Conservation (phyloP, 2,113 vertebrate species). For the Erpornis zantholeuca region DNA sequence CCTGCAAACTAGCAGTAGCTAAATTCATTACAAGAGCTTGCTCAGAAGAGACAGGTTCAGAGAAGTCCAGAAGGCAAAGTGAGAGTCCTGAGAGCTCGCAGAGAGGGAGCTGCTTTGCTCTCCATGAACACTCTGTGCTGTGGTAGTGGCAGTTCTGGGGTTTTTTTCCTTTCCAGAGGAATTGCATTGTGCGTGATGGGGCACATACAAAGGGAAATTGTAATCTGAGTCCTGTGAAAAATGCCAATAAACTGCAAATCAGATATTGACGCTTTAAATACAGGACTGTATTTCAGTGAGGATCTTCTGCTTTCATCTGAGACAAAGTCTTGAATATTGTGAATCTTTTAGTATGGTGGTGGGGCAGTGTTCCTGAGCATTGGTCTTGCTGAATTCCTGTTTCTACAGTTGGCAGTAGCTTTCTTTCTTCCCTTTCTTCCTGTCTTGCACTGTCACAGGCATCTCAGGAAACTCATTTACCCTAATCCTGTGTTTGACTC, state of each 20-base stretch:
- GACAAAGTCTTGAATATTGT: neutral
- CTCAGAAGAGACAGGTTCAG: neutral
- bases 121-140: fast-evolving
- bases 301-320: neutral
- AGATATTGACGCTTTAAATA: neutral
- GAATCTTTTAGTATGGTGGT: neutral
- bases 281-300: neutral
- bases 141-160: neutral
- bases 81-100: neutral
- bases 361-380: neutral
- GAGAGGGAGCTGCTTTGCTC: neutral
- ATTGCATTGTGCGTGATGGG: neutral
- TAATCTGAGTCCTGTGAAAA: neutral
- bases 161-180: neutral
- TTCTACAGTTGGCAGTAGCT: neutral
- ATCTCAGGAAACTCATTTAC: neutral
- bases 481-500: neutral
- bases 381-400: neutral
- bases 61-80: neutral
- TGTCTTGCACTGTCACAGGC: neutral
- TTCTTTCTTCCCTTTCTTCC: neutral
- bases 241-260: neutral
- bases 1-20: neutral
- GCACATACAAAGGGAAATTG: neutral
- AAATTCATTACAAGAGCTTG: neutral